Percentiles rank a stretch among this genome's conserved stretches.
Evolutionary conservation across 2,888 invertebrate genomes (phyloP).

Genomic region (Melolontha melolontha): DNA sequence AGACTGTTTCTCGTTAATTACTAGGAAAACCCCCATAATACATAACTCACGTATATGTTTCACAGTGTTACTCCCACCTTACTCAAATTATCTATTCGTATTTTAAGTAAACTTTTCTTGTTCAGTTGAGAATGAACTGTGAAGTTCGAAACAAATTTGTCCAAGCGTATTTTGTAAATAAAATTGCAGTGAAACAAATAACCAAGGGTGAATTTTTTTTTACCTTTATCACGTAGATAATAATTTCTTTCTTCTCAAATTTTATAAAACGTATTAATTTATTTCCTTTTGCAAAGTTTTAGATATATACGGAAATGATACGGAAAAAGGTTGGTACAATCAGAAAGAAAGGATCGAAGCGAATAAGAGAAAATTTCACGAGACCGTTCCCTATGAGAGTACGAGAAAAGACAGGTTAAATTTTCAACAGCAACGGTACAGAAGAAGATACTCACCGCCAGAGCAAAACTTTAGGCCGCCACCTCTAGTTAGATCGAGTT

Average conservation of each 20-base stretch:
- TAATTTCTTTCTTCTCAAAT: background rate
- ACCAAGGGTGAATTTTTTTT: too few species aligned
- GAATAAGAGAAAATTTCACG: slow-evolving; percentile 49
- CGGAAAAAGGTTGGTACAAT: slow-evolving; percentile 70
- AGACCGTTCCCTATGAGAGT: slow-evolving; percentile 47
- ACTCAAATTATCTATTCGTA: too few species aligned
- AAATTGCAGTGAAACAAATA: too few species aligned
- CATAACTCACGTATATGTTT: too few species aligned
- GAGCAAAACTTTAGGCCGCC: slow-evolving; percentile 63
- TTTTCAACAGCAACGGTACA: slow-evolving; percentile 66
- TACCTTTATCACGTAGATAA: slow-evolving; percentile 1
- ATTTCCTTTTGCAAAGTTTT: slow-evolving; percentile 11
- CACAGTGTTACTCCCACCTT: too few species aligned
- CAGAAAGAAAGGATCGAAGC: slow-evolving; percentile 49
- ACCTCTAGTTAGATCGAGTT: slow-evolving; percentile 66
- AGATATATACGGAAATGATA: slow-evolving; percentile 72
- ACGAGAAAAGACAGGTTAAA: slow-evolving; percentile 59
- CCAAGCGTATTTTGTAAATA: too few species aligned
- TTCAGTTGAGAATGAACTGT: too few species aligned
- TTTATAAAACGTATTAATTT: background rate
- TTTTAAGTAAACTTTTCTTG: too few species aligned
- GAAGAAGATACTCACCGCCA: slow-evolving; percentile 66
- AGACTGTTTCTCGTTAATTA: too few species aligned
- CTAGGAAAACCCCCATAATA: too few species aligned
- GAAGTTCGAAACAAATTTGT: too few species aligned